Conservation (phyloP, 2,113 vertebrate genomes). For the Vombatus ursinus region DNA sequence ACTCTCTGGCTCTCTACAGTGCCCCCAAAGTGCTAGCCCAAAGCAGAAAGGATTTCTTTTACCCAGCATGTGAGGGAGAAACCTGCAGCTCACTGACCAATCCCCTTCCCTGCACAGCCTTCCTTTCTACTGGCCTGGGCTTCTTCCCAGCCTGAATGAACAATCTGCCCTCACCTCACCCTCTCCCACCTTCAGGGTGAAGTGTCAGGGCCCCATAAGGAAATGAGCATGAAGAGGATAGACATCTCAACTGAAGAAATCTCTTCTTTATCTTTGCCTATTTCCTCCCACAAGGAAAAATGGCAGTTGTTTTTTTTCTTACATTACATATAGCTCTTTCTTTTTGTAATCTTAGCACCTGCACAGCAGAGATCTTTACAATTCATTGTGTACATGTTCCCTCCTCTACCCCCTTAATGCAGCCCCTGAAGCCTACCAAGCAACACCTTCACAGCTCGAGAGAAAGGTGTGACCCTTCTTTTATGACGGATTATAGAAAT, state of each 20-base stretch:
- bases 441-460: slow-evolving; percentile 77
- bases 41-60: not conserved
- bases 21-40: not conserved
- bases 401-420: slow-evolving; percentile 68
- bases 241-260: slow-evolving; percentile 85
- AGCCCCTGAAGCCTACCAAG: slow-evolving; percentile 78
- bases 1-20: not conserved
- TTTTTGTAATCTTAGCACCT: slow-evolving; percentile 85
- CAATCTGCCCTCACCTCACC: not conserved
- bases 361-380: slow-evolving; percentile 87
- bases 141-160: not conserved
- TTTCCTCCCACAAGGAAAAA: slow-evolving; percentile 88
- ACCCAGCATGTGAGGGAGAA: not conserved
- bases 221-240: slow-evolving; percentile 79
- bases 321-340: slow-evolving; percentile 84
- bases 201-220: slow-evolving; percentile 61
- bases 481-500: slow-evolving; percentile 89
- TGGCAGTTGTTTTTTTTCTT: slow-evolving; percentile 83
- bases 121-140: not conserved
- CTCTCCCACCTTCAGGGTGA: slow-evolving; percentile 32
- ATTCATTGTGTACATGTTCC: slow-evolving; percentile 68
- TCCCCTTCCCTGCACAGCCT: not conserved
- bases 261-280: slow-evolving; percentile 87
- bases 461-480: slow-evolving; percentile 87
- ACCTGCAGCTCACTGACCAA: not conserved